Evolutionary conservation across 2,797 vertebrate species (phyloP).

Genomic region (Hemibagrus guttatus): DNA sequence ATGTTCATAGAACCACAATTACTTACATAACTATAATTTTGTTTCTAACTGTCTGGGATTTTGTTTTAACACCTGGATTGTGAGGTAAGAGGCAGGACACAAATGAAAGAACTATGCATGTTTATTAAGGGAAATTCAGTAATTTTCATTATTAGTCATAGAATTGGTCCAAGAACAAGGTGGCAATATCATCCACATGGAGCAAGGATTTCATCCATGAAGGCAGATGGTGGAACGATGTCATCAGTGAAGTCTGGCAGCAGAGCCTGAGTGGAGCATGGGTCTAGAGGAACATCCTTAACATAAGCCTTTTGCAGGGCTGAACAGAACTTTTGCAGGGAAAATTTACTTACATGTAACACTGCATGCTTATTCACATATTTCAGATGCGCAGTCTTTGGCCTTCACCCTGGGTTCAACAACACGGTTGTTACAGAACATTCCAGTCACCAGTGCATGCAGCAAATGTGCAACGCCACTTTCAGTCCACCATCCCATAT

Average conservation of each 20-base stretch:
- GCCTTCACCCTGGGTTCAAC: background rate
- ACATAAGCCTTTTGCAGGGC: background rate
- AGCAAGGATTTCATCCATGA: background rate
- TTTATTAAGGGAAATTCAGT: too few species aligned
- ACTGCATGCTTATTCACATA: background rate
- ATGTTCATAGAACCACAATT: background rate
- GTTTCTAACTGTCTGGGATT: background rate
- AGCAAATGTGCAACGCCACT: background rate
- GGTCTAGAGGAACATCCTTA: background rate
- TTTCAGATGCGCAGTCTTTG: background rate
- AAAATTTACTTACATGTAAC: background rate
- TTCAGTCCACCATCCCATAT: background rate
- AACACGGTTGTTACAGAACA: background rate
- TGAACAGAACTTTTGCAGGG: background rate
- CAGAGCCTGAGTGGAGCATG: background rate
- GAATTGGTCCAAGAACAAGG: background rate
- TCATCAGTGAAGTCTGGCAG: background rate
- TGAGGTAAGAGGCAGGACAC: background rate
- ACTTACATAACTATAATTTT: background rate
- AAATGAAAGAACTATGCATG: too few species aligned
- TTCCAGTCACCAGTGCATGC: background rate
- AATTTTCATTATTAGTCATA: too few species aligned
- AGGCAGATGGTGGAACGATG: background rate
- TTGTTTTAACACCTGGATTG: background rate
- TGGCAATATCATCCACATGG: background rate